Conservation (phyloP, 2,797 vertebrate genomes). For the Octomys mimax region DNA sequence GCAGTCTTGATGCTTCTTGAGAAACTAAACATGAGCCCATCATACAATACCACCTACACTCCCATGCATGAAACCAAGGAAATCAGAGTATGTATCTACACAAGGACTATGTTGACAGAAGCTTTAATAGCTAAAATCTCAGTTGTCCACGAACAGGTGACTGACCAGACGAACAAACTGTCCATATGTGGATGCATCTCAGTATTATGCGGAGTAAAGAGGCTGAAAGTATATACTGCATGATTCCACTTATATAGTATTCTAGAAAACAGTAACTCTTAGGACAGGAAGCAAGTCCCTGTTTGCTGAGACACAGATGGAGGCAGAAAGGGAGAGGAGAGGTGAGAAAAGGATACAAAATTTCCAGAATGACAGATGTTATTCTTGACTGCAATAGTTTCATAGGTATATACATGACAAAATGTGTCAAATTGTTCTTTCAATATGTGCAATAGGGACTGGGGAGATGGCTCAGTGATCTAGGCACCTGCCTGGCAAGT, state of each 20-base stretch:
- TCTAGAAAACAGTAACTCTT: not conserved
- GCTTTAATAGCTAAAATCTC: not conserved
- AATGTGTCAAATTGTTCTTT: not conserved
- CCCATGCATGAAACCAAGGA: not conserved
- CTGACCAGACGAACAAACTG: not conserved
- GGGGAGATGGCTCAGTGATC: too few relatives aligned
- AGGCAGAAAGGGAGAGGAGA: not conserved
- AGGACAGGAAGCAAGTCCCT: not conserved
- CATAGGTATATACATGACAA: not conserved
- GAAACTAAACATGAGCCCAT: not conserved
- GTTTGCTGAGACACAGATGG: not conserved
- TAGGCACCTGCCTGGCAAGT: too few relatives aligned
- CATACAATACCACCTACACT: not conserved
- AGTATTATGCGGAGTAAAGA: not conserved
- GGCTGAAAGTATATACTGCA: rapidly evolving
- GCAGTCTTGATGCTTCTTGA: not conserved
- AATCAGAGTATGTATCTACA: not conserved
- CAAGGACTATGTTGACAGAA: not conserved
- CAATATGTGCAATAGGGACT: not conserved
- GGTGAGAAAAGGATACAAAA: not conserved
- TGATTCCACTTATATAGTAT: rapidly evolving
- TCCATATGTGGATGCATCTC: not conserved
- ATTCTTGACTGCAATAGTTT: not conserved
- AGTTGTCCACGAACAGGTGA: not conserved
- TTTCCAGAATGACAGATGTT: not conserved